Base-by-base conservation (phyloP, 2,797 vertebrate genomes). In the Selene dorsalis region DNA sequence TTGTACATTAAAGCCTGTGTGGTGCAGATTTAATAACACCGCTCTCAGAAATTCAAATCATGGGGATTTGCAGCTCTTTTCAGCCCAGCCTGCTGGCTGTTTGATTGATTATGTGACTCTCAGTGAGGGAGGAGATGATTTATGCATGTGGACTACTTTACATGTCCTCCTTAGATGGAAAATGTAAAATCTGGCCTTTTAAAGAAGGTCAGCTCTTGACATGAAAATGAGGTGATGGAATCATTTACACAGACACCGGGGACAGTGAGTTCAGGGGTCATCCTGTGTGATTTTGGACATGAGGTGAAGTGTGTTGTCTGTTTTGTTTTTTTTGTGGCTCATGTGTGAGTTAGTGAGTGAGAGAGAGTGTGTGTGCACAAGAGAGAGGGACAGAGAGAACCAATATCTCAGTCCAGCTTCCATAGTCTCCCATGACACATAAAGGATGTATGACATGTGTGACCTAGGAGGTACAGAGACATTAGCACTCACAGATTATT, bases 31-130 rank as follows among this genome's bases (percentile, higher is more conserved):
- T 55, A 39, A 59, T 18, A 26, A 35, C 9, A 5, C 43, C 3
- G 4, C 18, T 63, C 24, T 68, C 64, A 65, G 59, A 78, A 70
- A 83, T 75, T n/a, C 45, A 60, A 75, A 75, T 80, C 20, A 59
- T 66, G 35, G 32, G 26, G 26, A 79, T 79, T 65, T 58, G 6
- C 57, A 48, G 17, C 30, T n/a, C 71, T 69, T 76, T 55, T 20
- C 52, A 52, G 28, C 73, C 62, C 35, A 48, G 30, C 62, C 53
- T 24, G 8, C 26, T 28, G 68, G 56, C 73, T 61, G 26, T 71
- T 59, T 72, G 83, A 90, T 85, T 86, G 89, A 90, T 87, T 76
- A 61, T 58, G 59, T 84, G 84, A 38, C 78, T 80, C 35, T 20
- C 14, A 2, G 68, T 67, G 73, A 60, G 63, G 57, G 74, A 26